Evolutionary conservation across 2,797 vertebrate genomes (phyloP).

Genomic region (Cottoperca gobio): DNA sequence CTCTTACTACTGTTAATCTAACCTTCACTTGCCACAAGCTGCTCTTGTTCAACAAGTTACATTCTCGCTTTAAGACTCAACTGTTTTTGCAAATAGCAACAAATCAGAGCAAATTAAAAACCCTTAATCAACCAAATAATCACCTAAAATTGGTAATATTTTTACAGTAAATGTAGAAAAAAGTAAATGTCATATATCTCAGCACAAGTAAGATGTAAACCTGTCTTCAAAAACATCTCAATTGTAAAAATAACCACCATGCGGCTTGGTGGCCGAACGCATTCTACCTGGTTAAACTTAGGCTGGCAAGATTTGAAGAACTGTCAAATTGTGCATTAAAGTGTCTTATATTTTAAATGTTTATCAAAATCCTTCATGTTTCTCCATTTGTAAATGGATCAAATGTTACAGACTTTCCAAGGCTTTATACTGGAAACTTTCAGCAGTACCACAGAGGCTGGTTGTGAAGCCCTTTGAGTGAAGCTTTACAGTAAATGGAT

Average conservation of each 20-base stretch:
- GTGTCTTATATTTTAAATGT: conserved; percentile 35
- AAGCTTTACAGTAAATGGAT: conserved; percentile 64
- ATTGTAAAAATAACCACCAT: conserved; percentile 6
- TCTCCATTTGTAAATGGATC: conserved; percentile 1
- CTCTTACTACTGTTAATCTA: no score
- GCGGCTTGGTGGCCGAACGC: conserved; percentile 12
- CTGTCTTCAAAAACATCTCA: conserved; percentile 9
- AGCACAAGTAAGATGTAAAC: background rate
- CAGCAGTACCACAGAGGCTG: conserved; percentile 50
- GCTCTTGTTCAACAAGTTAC: background rate
- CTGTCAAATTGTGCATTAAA: conserved; percentile 31
- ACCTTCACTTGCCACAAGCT: no score
- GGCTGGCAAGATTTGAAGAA: conserved; percentile 35
- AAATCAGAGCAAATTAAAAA: background rate
- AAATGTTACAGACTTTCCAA: conserved; percentile 27
- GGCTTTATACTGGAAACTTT: conserved; percentile 37
- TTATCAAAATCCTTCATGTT: conserved; percentile 27
- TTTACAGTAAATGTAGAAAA: background rate
- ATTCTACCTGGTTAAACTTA: conserved; percentile 11
- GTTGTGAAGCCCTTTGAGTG: conserved; percentile 34
- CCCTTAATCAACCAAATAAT: background rate
- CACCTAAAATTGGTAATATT: background rate
- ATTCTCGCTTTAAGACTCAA: background rate
- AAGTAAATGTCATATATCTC: background rate
- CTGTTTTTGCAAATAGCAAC: background rate